Percentiles rank a stretch among this genome's conserved stretches.
Evolutionary conservation across 2,797 vertebrate species (phyloP).

Genomic region (Enteromius anoplus): DNA sequence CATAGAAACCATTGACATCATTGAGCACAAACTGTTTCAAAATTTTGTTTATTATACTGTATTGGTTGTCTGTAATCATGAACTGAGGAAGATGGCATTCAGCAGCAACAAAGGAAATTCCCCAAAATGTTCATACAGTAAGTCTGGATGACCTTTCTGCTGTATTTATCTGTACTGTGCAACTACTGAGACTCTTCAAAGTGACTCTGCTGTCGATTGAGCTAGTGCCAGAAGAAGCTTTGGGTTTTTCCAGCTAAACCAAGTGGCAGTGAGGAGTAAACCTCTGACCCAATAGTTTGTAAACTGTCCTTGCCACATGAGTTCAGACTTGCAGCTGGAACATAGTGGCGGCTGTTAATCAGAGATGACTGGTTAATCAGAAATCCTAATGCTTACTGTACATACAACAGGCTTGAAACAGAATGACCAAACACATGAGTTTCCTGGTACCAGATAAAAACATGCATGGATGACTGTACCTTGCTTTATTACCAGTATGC

Average conservation of each 20-base stretch:
- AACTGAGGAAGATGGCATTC: not conserved
- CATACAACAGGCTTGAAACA: constrained; percentile 6
- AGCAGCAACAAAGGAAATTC: not conserved
- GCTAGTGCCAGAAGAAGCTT: constrained; percentile 61
- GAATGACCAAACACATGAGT: not conserved
- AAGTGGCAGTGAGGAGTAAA: constrained; percentile 70
- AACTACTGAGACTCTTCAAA: constrained; percentile 48
- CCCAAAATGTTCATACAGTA: not conserved
- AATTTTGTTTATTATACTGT: not conserved
- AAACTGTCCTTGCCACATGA: constrained; percentile 74
- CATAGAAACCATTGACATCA: not conserved
- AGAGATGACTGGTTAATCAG: constrained; percentile 41
- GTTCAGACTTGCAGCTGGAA: constrained; percentile 50
- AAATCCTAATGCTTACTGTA: constrained; percentile 27
- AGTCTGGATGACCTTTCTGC: not conserved
- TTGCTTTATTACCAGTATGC: not conserved
- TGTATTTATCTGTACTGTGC: constrained; percentile 30
- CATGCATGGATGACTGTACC: constrained; percentile 41
- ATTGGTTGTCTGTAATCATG: not conserved
- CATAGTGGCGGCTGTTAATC: constrained; percentile 17
- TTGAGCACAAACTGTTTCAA: not conserved
- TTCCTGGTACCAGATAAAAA: constrained; percentile 40
- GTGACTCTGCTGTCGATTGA: constrained; percentile 42
- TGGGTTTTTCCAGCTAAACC: constrained; percentile 67
- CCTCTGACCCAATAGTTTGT: constrained; percentile 76